Evolutionary conservation across 2,113 vertebrate species (phyloP), one percentile per base, ranked within the genome.

Genomic region (Prietella phreatophila): DNA sequence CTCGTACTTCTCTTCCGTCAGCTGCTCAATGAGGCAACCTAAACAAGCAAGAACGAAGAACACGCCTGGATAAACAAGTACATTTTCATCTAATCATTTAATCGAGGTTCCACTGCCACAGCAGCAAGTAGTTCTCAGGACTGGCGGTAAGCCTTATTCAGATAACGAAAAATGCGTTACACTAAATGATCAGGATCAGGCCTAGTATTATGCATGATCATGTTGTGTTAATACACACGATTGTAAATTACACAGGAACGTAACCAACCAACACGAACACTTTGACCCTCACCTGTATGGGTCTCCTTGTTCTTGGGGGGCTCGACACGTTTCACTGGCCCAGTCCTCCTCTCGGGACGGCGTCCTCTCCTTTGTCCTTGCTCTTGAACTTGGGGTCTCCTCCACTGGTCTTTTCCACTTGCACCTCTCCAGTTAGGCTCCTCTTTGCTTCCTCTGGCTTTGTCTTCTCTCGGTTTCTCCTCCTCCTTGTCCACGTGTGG

Each of bases 1-100:
- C 92, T 99, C 98, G 0, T 99, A 99, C 90, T 98, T 99, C 94
- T 99, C 98, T 88, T 96, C 96, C 0, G 97, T 97, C 91, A 99
- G 94, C 90, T 99, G 98, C 83, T 99, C 98, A 85, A 99, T 98
- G 88, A 99, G 90, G 36, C 97, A 98, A 4, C 98, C 98, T 99
- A 90, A 0, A 85, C 2, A 69, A 73, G n/a, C 15, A 71, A 20
- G 69, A 36, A 36, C 15, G 36, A 71, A 9, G 33, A 47, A 76
- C 14, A 47, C 4, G 25, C 42, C 17, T n/a, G 1, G 0, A 27
- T 50, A 50, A 27, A 76, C 73, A 50, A 25, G 22, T 27, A 75
- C 39, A 75, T 42, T 25, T 47, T 71, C 36, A 71, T 71, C 9
- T 22, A 75, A 36, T 33, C 10, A 65, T 65, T 69, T 7, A 33